Evolutionary conservation across 2,888 invertebrate genomes (phyloP).

Genomic region (Acronicta aceris): DNA sequence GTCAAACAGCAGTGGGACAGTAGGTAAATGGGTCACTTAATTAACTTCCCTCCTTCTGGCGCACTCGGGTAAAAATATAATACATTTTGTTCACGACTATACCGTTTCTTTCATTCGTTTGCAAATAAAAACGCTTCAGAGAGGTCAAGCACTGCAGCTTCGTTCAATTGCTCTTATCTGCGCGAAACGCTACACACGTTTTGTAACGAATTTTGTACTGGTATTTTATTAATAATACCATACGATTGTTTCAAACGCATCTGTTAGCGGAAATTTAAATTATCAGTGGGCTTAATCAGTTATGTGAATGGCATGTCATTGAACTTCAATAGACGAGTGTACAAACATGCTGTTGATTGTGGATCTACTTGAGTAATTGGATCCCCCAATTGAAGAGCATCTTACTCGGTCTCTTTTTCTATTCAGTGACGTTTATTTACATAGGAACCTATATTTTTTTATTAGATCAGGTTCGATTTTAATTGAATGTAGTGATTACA

Average conservation of each 20-base stretch:
- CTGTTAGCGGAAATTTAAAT: constrained; percentile 9
- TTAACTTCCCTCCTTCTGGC: too few relatives aligned
- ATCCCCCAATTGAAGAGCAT: neutral
- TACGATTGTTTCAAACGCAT: constrained; percentile 7
- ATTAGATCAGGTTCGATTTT: too few relatives aligned
- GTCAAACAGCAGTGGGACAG: too few relatives aligned
- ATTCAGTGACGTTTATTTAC: too few relatives aligned
- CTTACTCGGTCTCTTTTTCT: neutral
- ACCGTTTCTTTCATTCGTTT: constrained; percentile 11
- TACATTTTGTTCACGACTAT: neutral
- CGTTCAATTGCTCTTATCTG: constrained; percentile 48
- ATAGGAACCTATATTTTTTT: too few relatives aligned
- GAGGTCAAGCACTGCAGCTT: constrained; percentile 42
- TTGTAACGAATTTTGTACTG: constrained; percentile 26
- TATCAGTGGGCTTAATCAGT: neutral
- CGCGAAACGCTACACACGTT: constrained; percentile 33
- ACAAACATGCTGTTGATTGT: neutral
- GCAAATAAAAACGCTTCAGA: constrained; percentile 39
- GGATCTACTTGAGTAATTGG: neutral
- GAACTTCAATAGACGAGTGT: constrained; percentile 1
- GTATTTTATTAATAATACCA: constrained; percentile 21
- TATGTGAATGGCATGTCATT: constrained; percentile 4
- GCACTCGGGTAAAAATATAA: too few relatives aligned
- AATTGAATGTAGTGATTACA: too few relatives aligned
- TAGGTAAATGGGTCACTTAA: too few relatives aligned